Base-by-base conservation (phyloP, 2,888 invertebrate genomes). In the Aphelenchoides bicaudatus region DNA sequence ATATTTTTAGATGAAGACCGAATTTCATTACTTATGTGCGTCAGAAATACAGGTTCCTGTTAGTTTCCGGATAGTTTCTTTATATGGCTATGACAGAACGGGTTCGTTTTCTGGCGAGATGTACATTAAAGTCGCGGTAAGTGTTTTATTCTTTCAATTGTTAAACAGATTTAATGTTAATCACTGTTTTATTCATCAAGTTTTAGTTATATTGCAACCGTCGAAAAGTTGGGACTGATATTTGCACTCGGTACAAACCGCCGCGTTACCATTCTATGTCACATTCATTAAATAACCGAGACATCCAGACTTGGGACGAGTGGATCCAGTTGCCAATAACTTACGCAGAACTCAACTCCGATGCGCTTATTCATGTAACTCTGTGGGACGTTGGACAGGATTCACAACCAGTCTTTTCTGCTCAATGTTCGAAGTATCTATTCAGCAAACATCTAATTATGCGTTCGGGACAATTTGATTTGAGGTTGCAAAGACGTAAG, bases 361-460 rank as follows among this genome's bases (percentile, higher is more conserved):
- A 76, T 56, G 65, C 76, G 4, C 67, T 72, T 49, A 21, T 76
- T n/a, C 72, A 73, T 56, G 58, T 76, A 19, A 65, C 72, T 1
- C 39, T 77, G 27, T 76, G 74, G 73, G 73, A 72, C 28, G 53
- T 63, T 10, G 34, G 49, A n/a, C 27, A 30, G 29, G 54, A 48
- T 19, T 30, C 31, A 5, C 39, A 58, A 10, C 59, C 56, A 10
- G 46, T 28, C 71, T 86, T 91, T 10, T 87, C 94, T 28, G 96
- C 96, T 0, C 91, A 93, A 5, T 92, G 94, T 37, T 87, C 90
- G 0, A 88, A 98, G 67, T 87, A 89, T 0, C 82, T 98, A 38
- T 98, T 98, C 81, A 91, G 92, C 46, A 94, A 94, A 80, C 88
- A 90, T 82, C 92, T 93, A 46, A 87, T 91, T 79, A 87, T 90